Evolutionary conservation across 2,797 vertebrate species (phyloP).

Genomic region (Falco rusticolus): DNA sequence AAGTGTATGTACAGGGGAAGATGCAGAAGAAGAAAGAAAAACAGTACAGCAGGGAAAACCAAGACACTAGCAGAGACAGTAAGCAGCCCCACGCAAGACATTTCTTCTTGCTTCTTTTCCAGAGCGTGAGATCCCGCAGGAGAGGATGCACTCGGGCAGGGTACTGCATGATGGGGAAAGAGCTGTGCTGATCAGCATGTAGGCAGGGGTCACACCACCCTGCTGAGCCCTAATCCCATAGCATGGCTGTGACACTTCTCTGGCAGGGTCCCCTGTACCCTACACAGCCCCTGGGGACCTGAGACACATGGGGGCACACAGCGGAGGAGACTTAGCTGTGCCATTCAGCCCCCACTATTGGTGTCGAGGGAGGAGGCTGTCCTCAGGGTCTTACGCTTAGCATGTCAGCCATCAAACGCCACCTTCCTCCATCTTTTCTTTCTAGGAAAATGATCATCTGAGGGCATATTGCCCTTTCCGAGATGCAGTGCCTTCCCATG

Average conservation of each 20-base stretch:
- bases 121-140: not conserved
- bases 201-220: not conserved
- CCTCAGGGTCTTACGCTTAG: not conserved
- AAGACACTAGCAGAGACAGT: not conserved
- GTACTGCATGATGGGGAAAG: not conserved
- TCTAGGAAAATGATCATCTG: not conserved
- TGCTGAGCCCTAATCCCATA: not conserved
- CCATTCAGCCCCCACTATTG: not conserved
- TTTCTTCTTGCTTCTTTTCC: not conserved
- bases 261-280: not conserved
- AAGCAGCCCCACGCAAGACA: not conserved
- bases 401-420: not conserved
- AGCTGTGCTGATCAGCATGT: not conserved
- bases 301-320: not conserved
- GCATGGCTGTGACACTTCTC: not conserved
- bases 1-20: not conserved
- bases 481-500: not conserved
- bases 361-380: not conserved
- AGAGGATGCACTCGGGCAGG: not conserved
- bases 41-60: not conserved
- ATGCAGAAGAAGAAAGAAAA: not conserved
- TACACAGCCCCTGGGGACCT: not conserved
- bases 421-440: not conserved
- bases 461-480: not conserved
- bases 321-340: not conserved